These are phyloP conservation scores for Clarias batrachus DNA, from an alignment of 2,113 vertebrate genomes.

Conservation along the genomic window DNA sequence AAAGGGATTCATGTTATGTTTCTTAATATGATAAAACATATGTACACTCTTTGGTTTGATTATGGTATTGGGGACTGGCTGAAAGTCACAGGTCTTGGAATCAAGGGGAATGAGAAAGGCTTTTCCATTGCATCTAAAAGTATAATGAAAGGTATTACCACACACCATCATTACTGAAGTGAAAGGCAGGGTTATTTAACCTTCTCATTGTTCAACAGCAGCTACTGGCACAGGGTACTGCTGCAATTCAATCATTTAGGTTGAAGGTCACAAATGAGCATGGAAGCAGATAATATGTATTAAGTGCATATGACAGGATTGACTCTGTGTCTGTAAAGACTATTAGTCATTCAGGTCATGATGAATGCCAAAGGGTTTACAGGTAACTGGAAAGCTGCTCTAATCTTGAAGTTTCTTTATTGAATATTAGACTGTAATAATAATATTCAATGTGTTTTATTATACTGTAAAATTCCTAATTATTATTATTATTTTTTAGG, in stretches of 20 bases:
- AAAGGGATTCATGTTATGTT: neutral
- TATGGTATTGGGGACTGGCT: neutral
- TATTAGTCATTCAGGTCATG: neutral
- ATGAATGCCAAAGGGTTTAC: neutral
- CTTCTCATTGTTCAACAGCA: neutral
- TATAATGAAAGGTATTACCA: constrained; percentile 1
- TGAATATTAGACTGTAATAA: neutral
- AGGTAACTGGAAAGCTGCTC: neutral
- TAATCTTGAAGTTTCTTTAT: neutral
- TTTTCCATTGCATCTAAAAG: neutral
- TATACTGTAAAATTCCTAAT: too few species aligned
- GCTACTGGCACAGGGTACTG: neutral
- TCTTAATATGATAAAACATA: neutral
- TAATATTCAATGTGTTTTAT: too few species aligned
- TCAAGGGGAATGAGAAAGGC: neutral
- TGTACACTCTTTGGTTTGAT: neutral
- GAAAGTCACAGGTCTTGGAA: neutral
- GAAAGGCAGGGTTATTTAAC: neutral
- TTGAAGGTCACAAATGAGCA: neutral
- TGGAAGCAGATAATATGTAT: neutral
- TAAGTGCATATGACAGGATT: neutral
- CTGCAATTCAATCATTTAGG: neutral
- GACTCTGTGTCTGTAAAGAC: neutral
- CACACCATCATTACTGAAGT: neutral
- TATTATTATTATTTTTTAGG: too few species aligned